Base-by-base conservation (phyloP, 1,140 invertebrate genomes). In the Telenomus remus region DNA sequence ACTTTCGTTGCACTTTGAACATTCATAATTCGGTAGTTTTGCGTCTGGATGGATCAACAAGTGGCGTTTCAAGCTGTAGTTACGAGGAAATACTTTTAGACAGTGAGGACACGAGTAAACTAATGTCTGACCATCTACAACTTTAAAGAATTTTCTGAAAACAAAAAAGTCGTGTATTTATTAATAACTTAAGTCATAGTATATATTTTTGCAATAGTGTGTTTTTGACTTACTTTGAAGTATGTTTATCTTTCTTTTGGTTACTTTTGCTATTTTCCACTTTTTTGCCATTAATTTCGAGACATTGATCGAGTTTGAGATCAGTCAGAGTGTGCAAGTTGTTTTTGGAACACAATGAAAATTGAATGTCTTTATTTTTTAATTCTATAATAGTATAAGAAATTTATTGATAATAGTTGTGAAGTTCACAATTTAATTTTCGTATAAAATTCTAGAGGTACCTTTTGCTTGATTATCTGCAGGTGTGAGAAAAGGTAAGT, bases 261-360 rank as follows among this genome's bases (percentile, higher is more conserved):
- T 79, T 79, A n/a, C 16, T 73, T 6, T 54, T 60, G 3, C 37
- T 12, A 27, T 51, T 16, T 13, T 48, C 49, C 47, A 53, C 54
- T 13, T 39, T 12, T 33, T 72, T 55, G 27, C 46, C 48, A 9
- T 68, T 55, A 10, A 46, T 68, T 60, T 74, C 63, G 0, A 60
- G 34, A 51, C 15, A 74, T 63, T 91, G 89, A 80, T 92, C 91
- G 13, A 85, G 79, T 46, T 89, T 88, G 19, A 91, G 82, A 82
- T 92, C 91, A 48, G 89, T 89, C 78, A 91, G 89, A 7, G 91
- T 81, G 56, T 90, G 86, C n/a, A 89, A 87, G 7, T 89, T 89
- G 6, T 89, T 89, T 51, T 92, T 91, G 81, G 89, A 92, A 84
- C 91, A 92, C 72, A 85, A 82, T 89, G 89, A n/a, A n/a, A n/a